These are phyloP conservation scores for Chelonus insularis DNA, from an alignment of 1,140 invertebrate genomes.

Conservation along the genomic window DNA sequence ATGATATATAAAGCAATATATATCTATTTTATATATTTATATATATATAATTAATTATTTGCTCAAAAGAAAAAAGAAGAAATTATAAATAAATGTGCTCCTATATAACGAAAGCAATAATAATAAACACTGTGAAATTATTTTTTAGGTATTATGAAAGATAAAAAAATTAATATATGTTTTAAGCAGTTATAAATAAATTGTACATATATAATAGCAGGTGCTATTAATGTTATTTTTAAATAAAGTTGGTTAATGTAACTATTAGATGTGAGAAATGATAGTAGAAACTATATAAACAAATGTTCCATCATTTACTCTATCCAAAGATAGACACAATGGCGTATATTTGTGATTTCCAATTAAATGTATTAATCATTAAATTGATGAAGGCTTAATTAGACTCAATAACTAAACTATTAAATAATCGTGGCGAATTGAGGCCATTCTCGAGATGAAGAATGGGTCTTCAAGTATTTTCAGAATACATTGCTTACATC, in stretches of 20 bases:
- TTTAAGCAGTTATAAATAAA: background rate
- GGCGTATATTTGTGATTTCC: constrained; percentile 50
- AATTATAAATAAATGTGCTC: too few relatives aligned
- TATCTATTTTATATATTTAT: too few relatives aligned
- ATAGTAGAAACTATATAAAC: too few relatives aligned
- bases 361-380: constrained; percentile 61
- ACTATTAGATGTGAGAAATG: too few relatives aligned
- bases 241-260: too few relatives aligned
- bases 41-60: too few relatives aligned
- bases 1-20: too few relatives aligned
- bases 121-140: background rate
- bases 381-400: constrained; percentile 59
- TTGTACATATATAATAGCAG: background rate
- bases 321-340: constrained; percentile 33
- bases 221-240: background rate
- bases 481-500: constrained; percentile 19
- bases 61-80: too few relatives aligned
- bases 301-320: too few relatives aligned
- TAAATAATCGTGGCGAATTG: constrained; percentile 60
- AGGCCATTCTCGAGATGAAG: constrained; percentile 46
- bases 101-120: too few relatives aligned
- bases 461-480: constrained; percentile 20
- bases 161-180: background rate
- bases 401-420: constrained; percentile 60
- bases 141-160: background rate